A percentile compares a stretch with the other conserved stretches of the same genome.
Evolutionary conservation across 2,888 invertebrate genomes (phyloP).

Genomic region (Koerneria pararmatus): DNA sequence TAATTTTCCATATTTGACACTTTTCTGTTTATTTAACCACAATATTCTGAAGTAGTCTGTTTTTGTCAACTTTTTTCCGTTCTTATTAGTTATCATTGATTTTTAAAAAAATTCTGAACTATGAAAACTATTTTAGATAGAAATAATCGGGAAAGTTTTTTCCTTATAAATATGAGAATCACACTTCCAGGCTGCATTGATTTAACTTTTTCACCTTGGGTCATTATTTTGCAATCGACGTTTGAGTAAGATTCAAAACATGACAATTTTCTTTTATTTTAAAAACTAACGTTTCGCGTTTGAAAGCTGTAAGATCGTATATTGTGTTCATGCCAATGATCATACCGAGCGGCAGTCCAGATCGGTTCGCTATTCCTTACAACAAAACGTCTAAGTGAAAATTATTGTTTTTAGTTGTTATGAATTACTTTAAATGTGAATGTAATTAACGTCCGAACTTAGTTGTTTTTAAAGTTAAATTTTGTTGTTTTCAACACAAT

Average conservation of each 20-base stretch:
- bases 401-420: background rate
- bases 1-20: too few relatives aligned
- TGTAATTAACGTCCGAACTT: background rate
- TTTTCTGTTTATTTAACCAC: too few relatives aligned
- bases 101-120: too few relatives aligned
- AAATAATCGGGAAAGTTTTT: too few relatives aligned
- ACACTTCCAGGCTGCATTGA: too few relatives aligned
- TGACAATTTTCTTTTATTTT: background rate
- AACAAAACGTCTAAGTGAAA: background rate
- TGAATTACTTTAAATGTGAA: background rate
- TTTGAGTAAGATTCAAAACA: too few relatives aligned
- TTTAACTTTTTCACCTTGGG: too few relatives aligned
- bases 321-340: conserved; percentile 49
- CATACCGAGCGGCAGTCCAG: conserved; percentile 46
- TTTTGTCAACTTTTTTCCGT: too few relatives aligned
- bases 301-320: conserved; percentile 51
- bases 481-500: background rate
- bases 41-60: too few relatives aligned
- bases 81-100: too few relatives aligned
- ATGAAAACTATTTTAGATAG: too few relatives aligned
- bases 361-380: conserved; percentile 40
- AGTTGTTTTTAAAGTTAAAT: background rate
- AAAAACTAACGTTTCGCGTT: conserved; percentile 33
- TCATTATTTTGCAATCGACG: too few relatives aligned
- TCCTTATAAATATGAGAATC: background rate